Evolutionary conservation across 1,140 invertebrate species (phyloP).

Genomic region (Agrypnia vestita): DNA sequence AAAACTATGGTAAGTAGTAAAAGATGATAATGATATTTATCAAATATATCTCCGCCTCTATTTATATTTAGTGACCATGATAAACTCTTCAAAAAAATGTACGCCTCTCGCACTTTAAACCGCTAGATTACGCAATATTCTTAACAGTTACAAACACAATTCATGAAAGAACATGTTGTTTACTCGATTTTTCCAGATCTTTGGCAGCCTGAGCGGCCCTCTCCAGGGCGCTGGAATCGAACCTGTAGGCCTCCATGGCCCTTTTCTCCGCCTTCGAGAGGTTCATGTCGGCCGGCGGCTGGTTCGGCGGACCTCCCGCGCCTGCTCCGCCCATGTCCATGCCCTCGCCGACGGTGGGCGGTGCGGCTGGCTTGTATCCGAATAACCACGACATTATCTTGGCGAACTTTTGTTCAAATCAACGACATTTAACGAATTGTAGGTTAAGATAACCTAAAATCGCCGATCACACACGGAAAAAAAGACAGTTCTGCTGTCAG

Average conservation of each 20-base stretch:
- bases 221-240: slow-evolving; percentile 97
- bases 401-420: slow-evolving; percentile 7
- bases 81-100: background rate
- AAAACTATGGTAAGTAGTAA: background rate
- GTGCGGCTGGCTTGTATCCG: slow-evolving; percentile 74
- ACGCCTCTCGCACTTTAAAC: background rate
- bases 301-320: slow-evolving; percentile 60
- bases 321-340: slow-evolving; percentile 64
- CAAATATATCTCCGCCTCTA: background rate
- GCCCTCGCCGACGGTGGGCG: slow-evolving; percentile 65
- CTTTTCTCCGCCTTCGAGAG: slow-evolving; percentile 77
- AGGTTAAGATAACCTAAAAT: slow-evolving; percentile 20
- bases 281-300: slow-evolving; percentile 69
- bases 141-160: background rate
- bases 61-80: background rate
- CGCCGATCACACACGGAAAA: background rate
- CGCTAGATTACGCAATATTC: slow-evolving; percentile 24
- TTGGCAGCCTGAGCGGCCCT: slow-evolving; percentile 96
- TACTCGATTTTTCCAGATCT: slow-evolving; percentile 93
- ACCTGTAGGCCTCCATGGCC: slow-evolving; percentile 91
- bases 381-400: slow-evolving; percentile 83
- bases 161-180: background rate
- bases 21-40: background rate
- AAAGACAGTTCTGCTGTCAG: slow-evolving; percentile 8
- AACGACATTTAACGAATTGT: slow-evolving; percentile 26